Evolutionary conservation across 2,113 vertebrate species (phyloP), one percentile per base, ranked within the genome.

Genomic region (Oenanthe oenanthe): DNA sequence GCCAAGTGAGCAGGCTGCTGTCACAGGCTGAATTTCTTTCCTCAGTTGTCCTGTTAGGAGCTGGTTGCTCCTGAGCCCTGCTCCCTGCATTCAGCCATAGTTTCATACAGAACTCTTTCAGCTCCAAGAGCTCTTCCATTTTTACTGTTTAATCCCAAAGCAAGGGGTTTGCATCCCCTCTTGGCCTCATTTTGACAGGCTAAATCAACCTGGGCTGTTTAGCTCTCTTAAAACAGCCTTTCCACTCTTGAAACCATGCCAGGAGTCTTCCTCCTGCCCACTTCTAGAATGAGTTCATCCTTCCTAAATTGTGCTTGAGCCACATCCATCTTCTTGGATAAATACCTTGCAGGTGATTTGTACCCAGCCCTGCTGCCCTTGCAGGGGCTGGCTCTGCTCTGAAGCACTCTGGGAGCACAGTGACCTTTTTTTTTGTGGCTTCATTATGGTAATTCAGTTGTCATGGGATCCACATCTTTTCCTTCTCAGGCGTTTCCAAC

Each of bases 1-100:
- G 43, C 42, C 28, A 45, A 12, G 28, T 0, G 6, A 81, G 12
- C 60, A 43, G 53, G 47, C 29, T 87, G 34, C 72, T 7, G 3
- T 51, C 0, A 0, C 31, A 53, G 31, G 42, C 1, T 86, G 50
- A 15, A 21, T 75, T 85, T 57, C 40, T 42, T 68, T 75, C 25
- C 21, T 72, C 32, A 16, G 1, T 10, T 83, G 13, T 68, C 62
- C 57, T 77, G 4, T 24, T 24, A 38, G 22, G n/a, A 57, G 14
- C 24, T 36, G 1, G 1, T 88, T 68, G 17, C 17, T 56, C 20
- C 43, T 29, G 43, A 82, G 29, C 28, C 9, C 18, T 19, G 7
- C 10, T 85, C 21, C 45, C 47, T 68, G 31, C 31, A 15, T n/a
- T 67, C 36, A 26, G 42, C 0, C 0, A 1, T 15, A 42, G 24